phyloP scores from a whole-genome alignment of 2,888 invertebrate genomes.

The Colletes collaris region DNA sequence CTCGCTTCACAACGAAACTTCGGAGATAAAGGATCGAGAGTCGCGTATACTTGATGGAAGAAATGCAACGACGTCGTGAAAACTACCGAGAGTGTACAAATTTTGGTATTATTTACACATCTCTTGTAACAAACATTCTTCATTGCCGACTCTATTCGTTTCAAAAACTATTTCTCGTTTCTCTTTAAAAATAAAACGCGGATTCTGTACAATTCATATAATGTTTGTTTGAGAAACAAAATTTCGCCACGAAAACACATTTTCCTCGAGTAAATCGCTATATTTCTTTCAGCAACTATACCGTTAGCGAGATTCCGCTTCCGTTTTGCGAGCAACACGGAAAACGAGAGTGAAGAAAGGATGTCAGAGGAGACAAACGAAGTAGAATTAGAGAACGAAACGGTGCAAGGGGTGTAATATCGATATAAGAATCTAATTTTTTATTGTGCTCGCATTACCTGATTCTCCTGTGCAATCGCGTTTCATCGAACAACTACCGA shows the following conservation, averaged over 20 bases:
- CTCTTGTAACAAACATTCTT: too few species aligned
- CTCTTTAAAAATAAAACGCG: too few species aligned
- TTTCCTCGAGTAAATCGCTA: too few species aligned
- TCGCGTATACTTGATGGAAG: background rate
- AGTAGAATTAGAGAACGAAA: conserved; percentile 14
- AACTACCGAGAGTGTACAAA: too few species aligned
- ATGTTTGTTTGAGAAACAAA: too few species aligned
- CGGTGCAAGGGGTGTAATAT: conserved; percentile 43
- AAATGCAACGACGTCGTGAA: too few species aligned
- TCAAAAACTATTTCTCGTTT: too few species aligned
- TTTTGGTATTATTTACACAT: too few species aligned
- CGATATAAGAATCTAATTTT: conserved; percentile 71
- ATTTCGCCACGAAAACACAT: too few species aligned
- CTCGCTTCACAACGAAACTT: conserved; percentile 40
- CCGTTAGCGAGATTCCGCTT: background rate
- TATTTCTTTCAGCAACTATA: too few species aligned
- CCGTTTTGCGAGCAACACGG: background rate
- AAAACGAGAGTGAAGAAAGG: conserved; percentile 11
- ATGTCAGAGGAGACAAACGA: conserved; percentile 2
- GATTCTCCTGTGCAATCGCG: conserved; percentile 68
- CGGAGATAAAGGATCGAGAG: conserved; percentile 1
- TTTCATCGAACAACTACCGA: conserved; percentile 51
- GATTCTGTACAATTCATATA: too few species aligned
- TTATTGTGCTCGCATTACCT: conserved; percentile 70
- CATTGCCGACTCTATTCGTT: too few species aligned